Conservation (phyloP, 2,113 vertebrate genomes). For the Cyanistes caeruleus region DNA sequence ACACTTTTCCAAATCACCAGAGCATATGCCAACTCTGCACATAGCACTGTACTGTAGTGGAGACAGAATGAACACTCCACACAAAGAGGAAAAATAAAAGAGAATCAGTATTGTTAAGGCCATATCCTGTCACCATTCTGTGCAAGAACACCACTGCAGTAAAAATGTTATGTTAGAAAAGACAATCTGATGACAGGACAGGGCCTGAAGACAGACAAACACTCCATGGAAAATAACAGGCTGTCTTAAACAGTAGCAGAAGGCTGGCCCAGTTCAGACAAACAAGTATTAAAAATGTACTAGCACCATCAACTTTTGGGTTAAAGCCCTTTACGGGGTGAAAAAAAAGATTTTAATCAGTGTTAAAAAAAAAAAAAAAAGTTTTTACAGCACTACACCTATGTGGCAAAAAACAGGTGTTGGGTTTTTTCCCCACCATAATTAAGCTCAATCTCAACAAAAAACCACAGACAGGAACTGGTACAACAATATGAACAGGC, state of each 20-base stretch:
- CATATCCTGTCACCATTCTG: constrained; percentile 59
- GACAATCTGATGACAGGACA: constrained; percentile 50
- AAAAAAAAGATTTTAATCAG: constrained; percentile 24
- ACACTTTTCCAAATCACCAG: constrained; percentile 23
- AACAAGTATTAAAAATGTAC: constrained; percentile 67
- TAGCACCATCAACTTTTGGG: constrained; percentile 78
- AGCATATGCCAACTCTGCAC: constrained; percentile 64
- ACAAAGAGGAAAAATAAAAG: background rate
- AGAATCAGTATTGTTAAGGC: background rate
- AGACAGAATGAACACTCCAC: constrained; percentile 47
- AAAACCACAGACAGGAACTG: constrained; percentile 48
- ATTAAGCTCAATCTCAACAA: constrained; percentile 53
- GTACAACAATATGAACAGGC: constrained; percentile 43
- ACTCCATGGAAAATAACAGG: constrained; percentile 44
- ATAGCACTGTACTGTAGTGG: constrained; percentile 46
- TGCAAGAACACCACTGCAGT: constrained; percentile 57
- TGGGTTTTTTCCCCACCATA: background rate
- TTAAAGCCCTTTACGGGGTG: constrained; percentile 74
- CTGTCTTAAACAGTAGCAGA: constrained; percentile 52
- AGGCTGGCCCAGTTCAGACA: constrained; percentile 62
- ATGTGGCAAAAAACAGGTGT: constrained; percentile 62
- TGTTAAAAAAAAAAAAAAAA: constrained; percentile 13
- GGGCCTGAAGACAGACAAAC: constrained; percentile 39
- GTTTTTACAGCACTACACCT: constrained; percentile 66
- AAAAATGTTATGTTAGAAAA: constrained; percentile 68